Conservation (phyloP, 2,888 invertebrate species). For the Eupithecia abbreviata region DNA sequence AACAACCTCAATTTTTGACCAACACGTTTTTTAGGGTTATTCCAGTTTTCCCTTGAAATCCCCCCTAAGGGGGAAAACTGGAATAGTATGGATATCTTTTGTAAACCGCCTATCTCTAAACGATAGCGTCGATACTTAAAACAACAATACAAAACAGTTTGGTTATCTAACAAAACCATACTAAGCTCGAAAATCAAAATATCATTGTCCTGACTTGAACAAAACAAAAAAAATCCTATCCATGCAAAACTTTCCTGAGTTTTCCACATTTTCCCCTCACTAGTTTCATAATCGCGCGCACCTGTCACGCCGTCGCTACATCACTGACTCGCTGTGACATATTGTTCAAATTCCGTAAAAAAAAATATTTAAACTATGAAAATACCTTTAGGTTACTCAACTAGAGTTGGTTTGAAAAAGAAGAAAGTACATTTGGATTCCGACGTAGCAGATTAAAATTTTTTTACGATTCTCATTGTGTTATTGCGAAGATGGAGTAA, state of each 20-base stretch:
- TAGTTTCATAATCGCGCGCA: conserved; percentile 55
- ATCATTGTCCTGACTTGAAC: background rate
- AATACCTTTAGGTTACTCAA: background rate
- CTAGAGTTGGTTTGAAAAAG: background rate
- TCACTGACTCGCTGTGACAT: conserved; percentile 39
- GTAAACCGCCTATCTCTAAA: background rate
- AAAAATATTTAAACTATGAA: background rate
- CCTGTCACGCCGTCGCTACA: conserved; percentile 53
- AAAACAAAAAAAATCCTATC: conserved; percentile 41
- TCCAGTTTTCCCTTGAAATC: too few relatives aligned
- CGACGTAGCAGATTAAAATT: background rate
- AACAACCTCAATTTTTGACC: background rate
- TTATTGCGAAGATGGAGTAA: background rate
- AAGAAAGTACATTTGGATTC: background rate
- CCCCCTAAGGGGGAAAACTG: too few relatives aligned
- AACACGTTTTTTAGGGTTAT: background rate
- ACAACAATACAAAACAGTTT: background rate
- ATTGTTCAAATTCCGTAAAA: conserved; percentile 11
- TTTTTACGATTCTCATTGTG: background rate
- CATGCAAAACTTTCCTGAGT: conserved; percentile 42
- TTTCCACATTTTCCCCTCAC: conserved; percentile 46
- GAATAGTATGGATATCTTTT: background rate
- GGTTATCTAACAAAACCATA: background rate
- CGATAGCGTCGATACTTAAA: background rate
- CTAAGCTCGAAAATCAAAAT: background rate